Percentiles rank a stretch among this genome's conserved stretches.
Evolutionary conservation across 2,888 invertebrate genomes (phyloP).

Genomic region (Nephrotoma flavescens): DNA sequence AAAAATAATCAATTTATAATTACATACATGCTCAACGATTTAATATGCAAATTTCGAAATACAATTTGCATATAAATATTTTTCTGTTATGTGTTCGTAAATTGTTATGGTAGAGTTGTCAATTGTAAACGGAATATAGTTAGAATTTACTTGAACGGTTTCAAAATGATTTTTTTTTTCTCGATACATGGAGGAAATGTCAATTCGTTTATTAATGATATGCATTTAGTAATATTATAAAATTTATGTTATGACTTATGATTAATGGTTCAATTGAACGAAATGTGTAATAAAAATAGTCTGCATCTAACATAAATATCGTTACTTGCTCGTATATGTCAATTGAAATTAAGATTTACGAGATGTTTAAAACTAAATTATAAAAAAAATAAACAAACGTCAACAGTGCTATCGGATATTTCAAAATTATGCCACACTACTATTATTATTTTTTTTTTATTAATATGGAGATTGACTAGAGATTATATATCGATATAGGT

Average conservation of each 20-base stretch:
- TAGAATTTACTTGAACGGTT: not conserved
- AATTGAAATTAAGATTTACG: not conserved
- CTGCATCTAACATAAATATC: not conserved
- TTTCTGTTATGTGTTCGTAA: not conserved
- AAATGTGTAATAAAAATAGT: not conserved
- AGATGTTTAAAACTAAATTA: not conserved
- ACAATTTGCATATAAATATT: not conserved
- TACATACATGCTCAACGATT: not conserved
- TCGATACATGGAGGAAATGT: not conserved
- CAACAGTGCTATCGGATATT: not conserved
- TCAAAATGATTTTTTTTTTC: not conserved
- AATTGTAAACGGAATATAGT: not conserved
- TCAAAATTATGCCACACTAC: not conserved
- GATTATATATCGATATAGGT: not conserved
- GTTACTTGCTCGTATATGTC: not conserved
- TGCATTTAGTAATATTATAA: not conserved
- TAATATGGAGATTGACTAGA: not conserved
- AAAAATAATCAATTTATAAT: not conserved
- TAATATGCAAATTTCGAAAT: not conserved
- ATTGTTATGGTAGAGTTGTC: not conserved
- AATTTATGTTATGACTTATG: not conserved
- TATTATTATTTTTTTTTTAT: not conserved
- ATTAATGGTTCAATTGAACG: not conserved
- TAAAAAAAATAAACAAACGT: not conserved
- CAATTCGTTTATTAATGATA: not conserved